Percentiles rank a stretch among this genome's conserved stretches.
Evolutionary conservation across 2,888 invertebrate genomes (phyloP).

Genomic region (Meta bourneti): DNA sequence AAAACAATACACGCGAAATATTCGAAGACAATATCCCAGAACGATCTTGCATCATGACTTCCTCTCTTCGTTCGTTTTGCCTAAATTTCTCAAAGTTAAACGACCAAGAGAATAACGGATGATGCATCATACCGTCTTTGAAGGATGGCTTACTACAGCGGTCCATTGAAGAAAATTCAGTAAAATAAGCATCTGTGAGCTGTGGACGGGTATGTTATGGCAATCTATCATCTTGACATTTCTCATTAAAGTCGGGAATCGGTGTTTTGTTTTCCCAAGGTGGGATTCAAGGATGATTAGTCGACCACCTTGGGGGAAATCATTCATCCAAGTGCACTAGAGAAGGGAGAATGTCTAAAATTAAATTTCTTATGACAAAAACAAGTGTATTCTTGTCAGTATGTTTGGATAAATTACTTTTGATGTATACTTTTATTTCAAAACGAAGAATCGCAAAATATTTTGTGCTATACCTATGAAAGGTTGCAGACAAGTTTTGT

Average conservation of each 20-base stretch:
- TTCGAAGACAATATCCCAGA: too few species aligned
- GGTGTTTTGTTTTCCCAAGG: not conserved
- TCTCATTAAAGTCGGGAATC: not conserved
- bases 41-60: too few species aligned
- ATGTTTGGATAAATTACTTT: too few species aligned
- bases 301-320: not conserved
- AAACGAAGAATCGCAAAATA: too few species aligned
- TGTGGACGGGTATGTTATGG: not conserved
- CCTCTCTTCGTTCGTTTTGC: too few species aligned
- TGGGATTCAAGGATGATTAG: not conserved
- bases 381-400: too few species aligned
- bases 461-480: too few species aligned
- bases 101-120: not conserved
- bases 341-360: not conserved
- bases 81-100: not conserved
- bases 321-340: not conserved
- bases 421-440: too few species aligned
- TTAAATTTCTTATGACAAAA: not conserved
- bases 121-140: not conserved
- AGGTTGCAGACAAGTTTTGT: too few species aligned
- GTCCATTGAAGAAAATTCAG: not conserved
- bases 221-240: not conserved
- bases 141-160: not conserved
- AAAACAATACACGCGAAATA: too few species aligned
- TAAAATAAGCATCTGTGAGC: not conserved